Evolutionary conservation across 92 coral and sea anemone genomes (phyloP).

Genomic region (Zoanthus solanderi): DNA sequence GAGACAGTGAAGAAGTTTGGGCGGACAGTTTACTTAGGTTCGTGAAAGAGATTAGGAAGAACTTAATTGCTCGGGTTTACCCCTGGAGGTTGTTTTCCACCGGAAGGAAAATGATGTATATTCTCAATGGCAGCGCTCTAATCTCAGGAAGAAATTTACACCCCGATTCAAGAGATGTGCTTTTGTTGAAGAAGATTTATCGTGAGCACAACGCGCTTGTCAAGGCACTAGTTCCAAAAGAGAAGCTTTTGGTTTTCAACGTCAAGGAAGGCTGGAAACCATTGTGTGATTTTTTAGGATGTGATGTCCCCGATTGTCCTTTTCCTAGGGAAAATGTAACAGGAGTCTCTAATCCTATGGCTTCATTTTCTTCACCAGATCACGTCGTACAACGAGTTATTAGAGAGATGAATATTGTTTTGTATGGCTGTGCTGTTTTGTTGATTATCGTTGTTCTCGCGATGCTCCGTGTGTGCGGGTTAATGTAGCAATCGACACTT

Average conservation of each 20-base stretch:
- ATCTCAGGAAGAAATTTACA: not conserved
- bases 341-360: not conserved
- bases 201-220: conserved; percentile 50
- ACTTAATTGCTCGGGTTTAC: too few species aligned
- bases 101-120: not conserved
- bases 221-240: conserved; percentile 44
- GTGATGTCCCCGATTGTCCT: conserved; percentile 24
- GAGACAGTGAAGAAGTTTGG: conserved; percentile 34
- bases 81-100: not conserved
- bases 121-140: not conserved
- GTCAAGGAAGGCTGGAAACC: conserved; percentile 64
- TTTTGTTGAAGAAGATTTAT: conserved; percentile 48
- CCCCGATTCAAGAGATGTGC: not conserved
- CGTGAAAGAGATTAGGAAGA: not conserved
- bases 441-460: not conserved
- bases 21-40: not conserved
- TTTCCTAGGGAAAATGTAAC: conserved; percentile 55
- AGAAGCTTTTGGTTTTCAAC: conserved; percentile 45
- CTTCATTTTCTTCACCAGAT: conserved; percentile 1
- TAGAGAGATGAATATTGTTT: not conserved
- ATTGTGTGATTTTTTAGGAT: conserved; percentile 50
- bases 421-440: not conserved
- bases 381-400: not conserved
- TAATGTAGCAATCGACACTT: not conserved
- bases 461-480: not conserved